phyloP scores from a whole-genome alignment of 2,888 invertebrate species.

The Trissolcus brochymenae region DNA sequence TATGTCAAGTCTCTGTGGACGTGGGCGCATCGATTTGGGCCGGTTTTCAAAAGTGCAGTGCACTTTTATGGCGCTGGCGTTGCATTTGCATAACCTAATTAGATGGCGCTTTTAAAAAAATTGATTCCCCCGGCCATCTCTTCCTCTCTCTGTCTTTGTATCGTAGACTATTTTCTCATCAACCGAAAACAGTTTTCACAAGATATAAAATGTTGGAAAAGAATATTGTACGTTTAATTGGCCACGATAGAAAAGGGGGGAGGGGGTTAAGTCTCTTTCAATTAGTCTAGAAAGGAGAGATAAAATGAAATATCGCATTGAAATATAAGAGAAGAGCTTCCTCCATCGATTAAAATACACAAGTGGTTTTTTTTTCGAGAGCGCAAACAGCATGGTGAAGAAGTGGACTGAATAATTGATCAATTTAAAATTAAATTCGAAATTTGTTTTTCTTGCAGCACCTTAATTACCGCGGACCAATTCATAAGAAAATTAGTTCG shows the following conservation, averaged over 20 bases:
- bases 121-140: neutral
- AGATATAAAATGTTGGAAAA: neutral
- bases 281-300: no score
- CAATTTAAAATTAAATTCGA: conserved; percentile 4
- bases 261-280: no score
- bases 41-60: conserved; percentile 25
- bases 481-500: conserved; percentile 23
- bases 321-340: no score
- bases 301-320: no score
- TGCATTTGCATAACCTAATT: conserved; percentile 46
- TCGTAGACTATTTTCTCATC: neutral
- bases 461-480: conserved; percentile 15
- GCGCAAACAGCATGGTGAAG: neutral
- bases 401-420: conserved; percentile 4
- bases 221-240: neutral
- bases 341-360: no score
- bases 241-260: neutral
- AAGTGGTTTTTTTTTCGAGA: no score
- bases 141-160: no score
- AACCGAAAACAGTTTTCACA: neutral
- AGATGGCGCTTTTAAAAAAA: conserved; percentile 24
- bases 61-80: conserved; percentile 18
- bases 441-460: neutral
- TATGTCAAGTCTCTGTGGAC: conserved; percentile 35
- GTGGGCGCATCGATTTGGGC: conserved; percentile 30